Evolutionary conservation across 2,888 invertebrate species (phyloP).

Genomic region (Catocala fraxini): DNA sequence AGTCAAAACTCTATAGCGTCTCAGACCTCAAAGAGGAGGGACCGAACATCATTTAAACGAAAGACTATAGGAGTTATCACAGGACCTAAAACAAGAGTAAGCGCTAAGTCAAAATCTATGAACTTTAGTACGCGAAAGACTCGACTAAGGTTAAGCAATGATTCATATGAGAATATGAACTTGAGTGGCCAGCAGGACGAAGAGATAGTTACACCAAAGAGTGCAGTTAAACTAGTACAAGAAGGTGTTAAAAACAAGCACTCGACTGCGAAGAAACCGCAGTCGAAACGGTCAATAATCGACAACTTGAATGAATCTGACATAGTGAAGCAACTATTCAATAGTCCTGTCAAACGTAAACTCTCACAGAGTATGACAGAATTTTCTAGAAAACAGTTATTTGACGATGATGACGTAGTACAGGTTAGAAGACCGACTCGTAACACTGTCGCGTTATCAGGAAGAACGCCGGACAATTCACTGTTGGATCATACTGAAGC

Average conservation of each 20-base stretch:
- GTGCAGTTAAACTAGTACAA: conserved; percentile 66
- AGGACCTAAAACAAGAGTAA: conserved; percentile 45
- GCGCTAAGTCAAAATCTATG: conserved; percentile 59
- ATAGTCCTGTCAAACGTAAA: conserved; percentile 82
- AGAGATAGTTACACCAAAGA: conserved; percentile 74
- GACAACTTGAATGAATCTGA: conserved; percentile 78
- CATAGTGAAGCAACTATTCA: conserved; percentile 79
- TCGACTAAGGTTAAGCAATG: conserved; percentile 51
- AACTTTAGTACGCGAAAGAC: conserved; percentile 48
- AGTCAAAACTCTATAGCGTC: conserved; percentile 55
- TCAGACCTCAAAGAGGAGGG: conserved; percentile 35
- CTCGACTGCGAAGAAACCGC: conserved; percentile 82
- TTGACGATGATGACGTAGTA: conserved; percentile 63
- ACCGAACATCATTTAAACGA: conserved; percentile 42
- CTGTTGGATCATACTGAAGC: conserved; percentile 54
- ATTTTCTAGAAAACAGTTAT: conserved; percentile 67
- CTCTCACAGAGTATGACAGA: conserved; percentile 83
- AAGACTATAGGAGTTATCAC: conserved; percentile 63
- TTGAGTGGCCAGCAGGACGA: conserved; percentile 52
- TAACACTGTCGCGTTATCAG: conserved; percentile 56
- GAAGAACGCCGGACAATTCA: conserved; percentile 55
- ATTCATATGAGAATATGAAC: conserved; percentile 52
- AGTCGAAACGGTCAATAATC: conserved; percentile 79
- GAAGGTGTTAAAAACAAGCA: conserved; percentile 81
- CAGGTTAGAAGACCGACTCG: conserved; percentile 50